A percentile compares a stretch with the other conserved stretches of the same genome.
Conservation (phyloP, 2,113 vertebrate species). For the Dicentrarchus labrax region DNA sequence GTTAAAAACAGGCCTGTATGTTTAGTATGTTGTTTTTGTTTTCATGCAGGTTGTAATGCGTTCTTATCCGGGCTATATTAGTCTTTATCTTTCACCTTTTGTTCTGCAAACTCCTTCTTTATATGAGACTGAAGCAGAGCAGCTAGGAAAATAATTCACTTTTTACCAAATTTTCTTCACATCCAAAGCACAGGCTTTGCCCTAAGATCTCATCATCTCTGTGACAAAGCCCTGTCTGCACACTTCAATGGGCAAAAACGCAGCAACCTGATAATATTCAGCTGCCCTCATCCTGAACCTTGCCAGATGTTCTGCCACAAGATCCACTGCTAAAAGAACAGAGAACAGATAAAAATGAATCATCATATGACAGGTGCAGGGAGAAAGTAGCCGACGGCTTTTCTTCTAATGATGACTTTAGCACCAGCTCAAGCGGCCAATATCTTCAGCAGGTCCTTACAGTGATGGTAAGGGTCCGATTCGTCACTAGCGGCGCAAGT, state of each 20-base stretch:
- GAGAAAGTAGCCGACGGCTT: slow-evolving; percentile 53
- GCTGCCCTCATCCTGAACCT: slow-evolving; percentile 44
- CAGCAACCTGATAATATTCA: slow-evolving; percentile 38
- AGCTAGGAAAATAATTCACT: not conserved
- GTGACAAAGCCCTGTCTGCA: slow-evolving; percentile 15
- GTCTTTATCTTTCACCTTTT: slow-evolving; percentile 3
- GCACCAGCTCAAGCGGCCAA: slow-evolving; percentile 10
- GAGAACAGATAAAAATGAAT: slow-evolving; percentile 19
- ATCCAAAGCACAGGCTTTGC: not conserved
- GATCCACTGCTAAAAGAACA: slow-evolving; percentile 25
- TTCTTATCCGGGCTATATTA: not conserved
- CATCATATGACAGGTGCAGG: slow-evolving; percentile 36
- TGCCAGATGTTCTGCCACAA: slow-evolving; percentile 45
- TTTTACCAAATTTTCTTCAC: slow-evolving; percentile 27
- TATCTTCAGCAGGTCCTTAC: slow-evolving; percentile 24
- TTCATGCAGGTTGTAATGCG: no score
- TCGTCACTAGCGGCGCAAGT: slow-evolving; percentile 56
- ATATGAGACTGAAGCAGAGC: not conserved
- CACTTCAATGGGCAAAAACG: slow-evolving; percentile 15
- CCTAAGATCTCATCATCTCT: slow-evolving; percentile 18
- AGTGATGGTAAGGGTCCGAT: slow-evolving; percentile 39
- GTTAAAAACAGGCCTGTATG: no score
- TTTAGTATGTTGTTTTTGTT: not conserved
- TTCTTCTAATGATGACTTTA: slow-evolving; percentile 70
- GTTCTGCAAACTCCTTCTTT: not conserved